Base-by-base conservation (phyloP, 2,797 vertebrate genomes). In the Hypotaenidia philippensis region DNA sequence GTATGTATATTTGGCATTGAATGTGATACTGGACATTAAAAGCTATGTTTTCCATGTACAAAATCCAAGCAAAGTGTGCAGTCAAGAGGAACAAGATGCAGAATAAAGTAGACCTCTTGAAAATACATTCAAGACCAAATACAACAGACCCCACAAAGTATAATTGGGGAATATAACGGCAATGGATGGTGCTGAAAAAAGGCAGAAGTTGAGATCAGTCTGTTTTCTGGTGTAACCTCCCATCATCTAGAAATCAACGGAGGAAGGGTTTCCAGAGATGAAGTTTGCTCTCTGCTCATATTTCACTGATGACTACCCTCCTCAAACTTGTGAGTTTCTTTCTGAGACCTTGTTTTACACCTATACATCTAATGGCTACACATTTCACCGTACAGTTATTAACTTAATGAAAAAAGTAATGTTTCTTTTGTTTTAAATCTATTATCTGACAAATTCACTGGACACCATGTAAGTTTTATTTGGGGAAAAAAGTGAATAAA, bases 81-180 rank as follows among this genome's bases (percentile, higher is more conserved):
- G 45, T 44, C 40, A 47, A 40, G 32, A 52, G 55, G 13, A 83
- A 40, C 20, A 55, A 38, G 25, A 40, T 22, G 60, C 49, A 55
- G n/a, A 45, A 40, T 21, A 40, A 61, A 57, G 13, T 3, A 10
- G 6, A 36, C 6, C 10, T 57, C 18, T 29, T 19, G n/a, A 55
- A 57, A 65, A 60, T 5, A 19, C 25, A 21, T 23, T 65, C 1
- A 20, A 71, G 45, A 27, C 27, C 60, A 60, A 86, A 59, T 4
- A 3, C 7, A 70, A 7, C 5, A 49, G n/a, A 72, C 8, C 8
- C 8, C 5, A 2, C 1, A 13, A 47, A 29, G 21, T 5, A 9
- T 1, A 13, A 63, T 0, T 53, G 45, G 32, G 55, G 49, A 36
- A 64, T 31, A n/a, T 2, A 6, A 18, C 9, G 55, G 41, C 41